These are phyloP conservation scores for Parazoanthus swiftii DNA, from an alignment of 92 coral and sea anemone species.

Conservation along the genomic window DNA sequence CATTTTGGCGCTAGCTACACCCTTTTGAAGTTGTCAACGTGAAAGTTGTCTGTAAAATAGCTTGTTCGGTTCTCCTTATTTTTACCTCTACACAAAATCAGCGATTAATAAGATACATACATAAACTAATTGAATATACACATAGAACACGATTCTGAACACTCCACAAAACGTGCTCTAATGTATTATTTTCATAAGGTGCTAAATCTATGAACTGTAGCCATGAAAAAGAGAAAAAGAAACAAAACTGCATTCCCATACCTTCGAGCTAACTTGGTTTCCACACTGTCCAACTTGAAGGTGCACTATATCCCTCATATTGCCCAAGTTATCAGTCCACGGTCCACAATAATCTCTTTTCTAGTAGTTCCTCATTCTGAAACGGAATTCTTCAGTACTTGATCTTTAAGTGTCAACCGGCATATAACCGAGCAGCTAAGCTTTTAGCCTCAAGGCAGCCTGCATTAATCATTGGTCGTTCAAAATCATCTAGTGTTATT, in stretches of 20 bases:
- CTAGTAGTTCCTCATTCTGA: slow-evolving; percentile 34
- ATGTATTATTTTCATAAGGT: not conserved
- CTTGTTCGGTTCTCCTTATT: not conserved
- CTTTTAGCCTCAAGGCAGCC: not conserved
- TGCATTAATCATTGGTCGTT: not conserved
- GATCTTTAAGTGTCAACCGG: not conserved
- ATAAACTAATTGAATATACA: not conserved
- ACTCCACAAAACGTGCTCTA: not conserved
- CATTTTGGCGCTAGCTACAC: not conserved
- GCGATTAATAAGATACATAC: not conserved
- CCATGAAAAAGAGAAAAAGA: not conserved
- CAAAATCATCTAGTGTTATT: not conserved
- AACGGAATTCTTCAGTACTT: not conserved
- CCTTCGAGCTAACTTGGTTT: slow-evolving; percentile 83
- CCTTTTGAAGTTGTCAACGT: not conserved
- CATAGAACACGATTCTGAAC: not conserved
- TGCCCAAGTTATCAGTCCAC: slow-evolving; percentile 28
- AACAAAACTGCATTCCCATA: slow-evolving; percentile 16
- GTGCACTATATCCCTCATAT: slow-evolving; percentile 87
- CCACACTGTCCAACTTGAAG: slow-evolving; percentile 91
- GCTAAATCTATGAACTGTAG: not conserved
- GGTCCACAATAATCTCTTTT: slow-evolving; percentile 7
- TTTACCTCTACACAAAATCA: not conserved
- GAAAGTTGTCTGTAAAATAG: not conserved
- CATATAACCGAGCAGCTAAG: not conserved